Base-by-base conservation (phyloP, 2,113 vertebrate genomes). In the Tachuris rubrigastra region DNA sequence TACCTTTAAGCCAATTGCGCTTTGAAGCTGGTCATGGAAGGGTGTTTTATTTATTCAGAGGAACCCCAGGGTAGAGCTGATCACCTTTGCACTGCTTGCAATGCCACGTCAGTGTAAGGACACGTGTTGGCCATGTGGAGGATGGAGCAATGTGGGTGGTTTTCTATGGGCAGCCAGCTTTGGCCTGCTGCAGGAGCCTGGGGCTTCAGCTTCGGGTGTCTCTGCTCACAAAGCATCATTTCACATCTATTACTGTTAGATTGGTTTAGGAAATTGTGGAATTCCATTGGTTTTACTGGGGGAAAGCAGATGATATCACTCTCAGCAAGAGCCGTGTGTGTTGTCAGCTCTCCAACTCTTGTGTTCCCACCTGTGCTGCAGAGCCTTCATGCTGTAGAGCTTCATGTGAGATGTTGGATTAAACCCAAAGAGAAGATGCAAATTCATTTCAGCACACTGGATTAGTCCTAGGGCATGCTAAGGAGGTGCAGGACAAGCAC, bases 311-410 rank as follows among this genome's bases (percentile, higher is more conserved):
- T 55, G 5, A 7, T 35, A 1, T 21, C 21, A 6, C 42, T 37
- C 3, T 55, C 18, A 44, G 41, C 0, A 0, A 56, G 49, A 65
- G 74, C 17, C 1, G 0, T 41, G 39, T 49, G 37, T 58, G 15
- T 33, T 87, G 18, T 56, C 37, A 35, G 22, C 63, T 80, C 28
- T 80, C 20, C 52, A 6, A 0, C 15, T 37, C 14, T 12, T 6
- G 24, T 31, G 42, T 41, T 56, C 50, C 46, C 0, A 0, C 16
- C 41, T 0, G 0, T 82, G 74, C 46, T 6, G 4, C 50, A 65
- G 56, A 74, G 71, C 35, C 66, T 82, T 63, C 41, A 8, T 20
- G 3, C 30, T 63, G 52, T 44, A 53, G 81, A 46, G 35, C n/a
- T 76, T 67, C 4, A 1, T 8, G 8, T 12, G 35, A 68, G 47